Evolutionary conservation across 2,797 vertebrate genomes (phyloP).

Genomic region (Zalophus californianus): DNA sequence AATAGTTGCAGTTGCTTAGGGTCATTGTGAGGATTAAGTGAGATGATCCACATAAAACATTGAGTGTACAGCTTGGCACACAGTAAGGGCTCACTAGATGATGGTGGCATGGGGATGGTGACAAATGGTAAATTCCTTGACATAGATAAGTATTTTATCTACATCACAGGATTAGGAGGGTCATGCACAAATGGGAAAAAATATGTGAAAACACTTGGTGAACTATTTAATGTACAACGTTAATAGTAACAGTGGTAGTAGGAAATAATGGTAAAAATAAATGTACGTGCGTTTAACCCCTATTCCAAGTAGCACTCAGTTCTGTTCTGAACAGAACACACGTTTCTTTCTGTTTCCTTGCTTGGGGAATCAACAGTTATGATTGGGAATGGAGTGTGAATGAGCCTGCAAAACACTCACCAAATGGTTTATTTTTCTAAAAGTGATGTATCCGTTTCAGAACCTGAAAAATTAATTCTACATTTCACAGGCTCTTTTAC

Average conservation of each 20-base stretch:
- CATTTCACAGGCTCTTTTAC: slow-evolving; percentile 50
- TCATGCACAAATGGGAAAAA: background rate
- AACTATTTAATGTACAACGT: background rate
- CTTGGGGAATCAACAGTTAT: background rate
- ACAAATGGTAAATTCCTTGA: background rate
- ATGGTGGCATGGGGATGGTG: background rate
- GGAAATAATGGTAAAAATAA: background rate
- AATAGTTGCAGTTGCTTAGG: background rate
- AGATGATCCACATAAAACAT: background rate
- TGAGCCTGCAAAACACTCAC: background rate
- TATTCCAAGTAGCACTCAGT: background rate
- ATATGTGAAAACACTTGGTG: background rate
- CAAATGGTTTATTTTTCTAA: slow-evolving; percentile 50
- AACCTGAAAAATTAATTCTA: slow-evolving; percentile 51
- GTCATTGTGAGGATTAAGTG: slow-evolving; percentile 18
- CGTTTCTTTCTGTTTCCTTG: slow-evolving; percentile 41
- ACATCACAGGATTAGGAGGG: background rate
- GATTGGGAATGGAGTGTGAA: slow-evolving; percentile 17
- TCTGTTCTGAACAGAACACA: background rate
- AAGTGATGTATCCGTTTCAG: slow-evolving; percentile 32
- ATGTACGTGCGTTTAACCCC: background rate
- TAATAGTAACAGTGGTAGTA: background rate
- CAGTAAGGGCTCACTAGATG: background rate
- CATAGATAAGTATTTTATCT: background rate
- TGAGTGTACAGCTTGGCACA: background rate